phyloP scores from a whole-genome alignment of 2,113 vertebrate species.

The Tachycineta bicolor region DNA sequence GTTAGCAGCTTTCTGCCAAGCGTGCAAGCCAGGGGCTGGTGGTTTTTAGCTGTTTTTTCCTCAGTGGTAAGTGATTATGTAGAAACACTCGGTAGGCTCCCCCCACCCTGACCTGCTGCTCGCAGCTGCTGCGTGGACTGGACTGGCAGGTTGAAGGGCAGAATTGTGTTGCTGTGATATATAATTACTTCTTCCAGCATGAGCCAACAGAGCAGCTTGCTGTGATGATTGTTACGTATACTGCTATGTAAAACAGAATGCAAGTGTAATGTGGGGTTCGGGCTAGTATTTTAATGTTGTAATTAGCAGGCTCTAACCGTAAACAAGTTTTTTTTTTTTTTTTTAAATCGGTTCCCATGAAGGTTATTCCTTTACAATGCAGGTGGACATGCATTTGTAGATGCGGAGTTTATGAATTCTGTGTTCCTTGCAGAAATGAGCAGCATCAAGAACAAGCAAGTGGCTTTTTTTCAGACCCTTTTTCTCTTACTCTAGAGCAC shows the following conservation, averaged over 20 bases:
- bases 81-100: not conserved
- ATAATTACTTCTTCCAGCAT: constrained; percentile 60
- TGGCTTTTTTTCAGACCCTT: not conserved
- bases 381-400: not conserved
- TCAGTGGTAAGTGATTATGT: not conserved
- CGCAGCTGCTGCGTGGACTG: constrained; percentile 1
- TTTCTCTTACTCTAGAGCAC: not conserved
- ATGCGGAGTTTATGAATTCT: not conserved
- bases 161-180: constrained; percentile 40
- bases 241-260: constrained; percentile 49
- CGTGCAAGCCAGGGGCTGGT: not conserved
- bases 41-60: not conserved
- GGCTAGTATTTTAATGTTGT: constrained; percentile 53
- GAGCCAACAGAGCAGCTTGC: constrained; percentile 48
- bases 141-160: constrained; percentile 60
- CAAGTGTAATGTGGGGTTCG: constrained; percentile 18
- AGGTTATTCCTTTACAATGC: not conserved
- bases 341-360: not conserved
- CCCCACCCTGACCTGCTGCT: constrained; percentile 10
- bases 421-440: not conserved
- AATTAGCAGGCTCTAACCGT: constrained; percentile 53
- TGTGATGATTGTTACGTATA: constrained; percentile 49
- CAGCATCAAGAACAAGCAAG: not conserved
- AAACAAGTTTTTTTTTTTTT: constrained; percentile 45
- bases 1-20: constrained; percentile 51